phyloP scores from a whole-genome alignment of 2,797 vertebrate species.

The Morelia viridis region DNA sequence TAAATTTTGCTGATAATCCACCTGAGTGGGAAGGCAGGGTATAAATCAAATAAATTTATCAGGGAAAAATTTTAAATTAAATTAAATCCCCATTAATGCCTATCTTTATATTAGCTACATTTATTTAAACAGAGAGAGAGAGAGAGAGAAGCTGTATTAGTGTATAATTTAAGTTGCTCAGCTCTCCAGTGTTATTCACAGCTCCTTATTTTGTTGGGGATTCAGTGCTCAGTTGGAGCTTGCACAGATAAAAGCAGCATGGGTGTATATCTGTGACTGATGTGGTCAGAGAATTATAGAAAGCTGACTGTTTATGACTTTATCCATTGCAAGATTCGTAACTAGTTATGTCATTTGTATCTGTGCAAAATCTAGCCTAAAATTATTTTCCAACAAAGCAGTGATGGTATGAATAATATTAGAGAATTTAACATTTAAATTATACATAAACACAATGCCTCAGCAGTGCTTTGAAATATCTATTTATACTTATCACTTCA shows the following conservation, averaged over 20 bases:
- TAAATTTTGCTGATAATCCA: background rate
- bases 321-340: background rate
- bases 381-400: slow-evolving; percentile 3
- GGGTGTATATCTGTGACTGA: background rate
- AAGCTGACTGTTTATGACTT: background rate
- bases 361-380: slow-evolving; percentile 1
- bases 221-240: slow-evolving; percentile 15
- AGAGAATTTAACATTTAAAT: background rate
- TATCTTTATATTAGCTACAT: slow-evolving; percentile 34
- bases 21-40: background rate
- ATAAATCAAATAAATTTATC: slow-evolving; percentile 8
- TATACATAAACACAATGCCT: slow-evolving; percentile 4
- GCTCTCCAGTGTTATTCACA: background rate
- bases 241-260: background rate
- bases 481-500: slow-evolving; percentile 15
- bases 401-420: background rate
- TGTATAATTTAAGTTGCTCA: slow-evolving; percentile 18
- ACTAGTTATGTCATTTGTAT: background rate
- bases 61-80: slow-evolving; percentile 31
- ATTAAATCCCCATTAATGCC: slow-evolving; percentile 40
- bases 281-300: background rate
- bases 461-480: slow-evolving; percentile 20
- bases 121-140: slow-evolving; percentile 28
- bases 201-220: background rate
- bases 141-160: background rate